These are phyloP conservation scores for Cremastinae sp. DNA, from an alignment of 2,888 invertebrate genomes.

Conservation along the genomic window DNA sequence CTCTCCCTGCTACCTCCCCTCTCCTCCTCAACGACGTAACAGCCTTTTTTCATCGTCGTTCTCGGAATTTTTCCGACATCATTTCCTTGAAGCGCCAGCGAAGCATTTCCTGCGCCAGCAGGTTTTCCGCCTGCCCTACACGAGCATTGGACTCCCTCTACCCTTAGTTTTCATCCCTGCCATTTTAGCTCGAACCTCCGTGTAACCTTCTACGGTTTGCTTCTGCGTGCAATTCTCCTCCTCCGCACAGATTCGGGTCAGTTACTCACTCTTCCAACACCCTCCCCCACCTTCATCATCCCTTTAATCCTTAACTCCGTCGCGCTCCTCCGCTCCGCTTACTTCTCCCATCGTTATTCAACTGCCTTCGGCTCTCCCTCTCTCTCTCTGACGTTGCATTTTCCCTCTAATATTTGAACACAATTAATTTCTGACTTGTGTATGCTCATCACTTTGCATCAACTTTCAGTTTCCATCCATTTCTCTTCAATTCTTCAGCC, in stretches of 20 bases:
- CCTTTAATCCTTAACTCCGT: conserved; percentile 41
- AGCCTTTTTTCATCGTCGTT: conserved; percentile 53
- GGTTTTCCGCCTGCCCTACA: conserved; percentile 71
- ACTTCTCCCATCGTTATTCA: conserved; percentile 37
- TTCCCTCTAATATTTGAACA: conserved; percentile 74
- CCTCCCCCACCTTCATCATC: conserved; percentile 25
- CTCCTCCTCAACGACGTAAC: conserved; percentile 37
- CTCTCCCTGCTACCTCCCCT: neutral
- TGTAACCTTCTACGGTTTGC: conserved; percentile 29
- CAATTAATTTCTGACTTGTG: conserved; percentile 71
- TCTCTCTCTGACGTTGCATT: conserved; percentile 37
- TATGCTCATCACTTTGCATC: conserved; percentile 27
- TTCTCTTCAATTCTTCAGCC: neutral
- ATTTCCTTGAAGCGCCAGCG: conserved; percentile 69
- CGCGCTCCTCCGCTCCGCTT: conserved; percentile 40
- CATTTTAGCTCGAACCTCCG: conserved; percentile 15
- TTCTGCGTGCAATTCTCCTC: conserved; percentile 21
- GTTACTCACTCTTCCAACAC: conserved; percentile 58
- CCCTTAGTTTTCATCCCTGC: conserved; percentile 1
- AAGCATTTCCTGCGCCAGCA: conserved; percentile 75
- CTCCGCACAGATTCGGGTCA: conserved; percentile 73
- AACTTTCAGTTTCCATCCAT: neutral
- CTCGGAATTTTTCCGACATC: conserved; percentile 64
- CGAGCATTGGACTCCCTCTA: conserved; percentile 29
- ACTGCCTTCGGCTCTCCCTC: conserved; percentile 29